Evolutionary conservation across 2,888 invertebrate species (phyloP), one percentile per base, ranked within the genome.

Genomic region (Xanthia icteritia): DNA sequence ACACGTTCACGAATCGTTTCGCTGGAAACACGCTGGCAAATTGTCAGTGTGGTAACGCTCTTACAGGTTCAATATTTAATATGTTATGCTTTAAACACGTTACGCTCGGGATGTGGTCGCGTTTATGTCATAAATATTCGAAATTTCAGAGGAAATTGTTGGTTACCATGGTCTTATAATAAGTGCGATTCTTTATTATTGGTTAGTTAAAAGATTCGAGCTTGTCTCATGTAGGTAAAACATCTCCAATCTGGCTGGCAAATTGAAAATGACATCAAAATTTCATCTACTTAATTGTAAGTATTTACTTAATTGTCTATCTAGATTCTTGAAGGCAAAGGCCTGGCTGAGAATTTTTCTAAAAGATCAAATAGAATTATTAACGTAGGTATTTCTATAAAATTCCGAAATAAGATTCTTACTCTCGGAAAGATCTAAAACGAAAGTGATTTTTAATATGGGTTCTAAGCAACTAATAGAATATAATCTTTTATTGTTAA

Each of bases 51-150:
- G 23, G 2, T 23, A n/a, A 5, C n/a, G 5, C n/a, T 15, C 31
- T 54, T 39, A 31, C 15, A 76, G 20, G 45, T 20, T 13, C 39
- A n/a, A 77, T 61, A 67, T 54, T 56, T 48, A 73, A 79, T 11
- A 9, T 11, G 42, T 11, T 42, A 42, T 11, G 9, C 63, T 20
- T 17, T 51, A 48, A 56, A 54, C 39, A 36, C 58, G n/a, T 2
- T 31, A 20, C 23, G 15, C 20, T 63, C 39, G 31, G 56, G 48
- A 63, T 71, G 39, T 66, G 56, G 61, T 65, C 4, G 31, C 31
- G 13, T 72, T 63, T 58, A 51, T 64, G n/a, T 39, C 42, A 45
- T 17, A 54, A 5, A 45, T 63, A 56, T 56, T 60, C 13, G 20
- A 64, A 13, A 39, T 56, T 69, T 36, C 42, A 36, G 15, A 67